Evolutionary conservation across 2,113 vertebrate species (phyloP).

Genomic region (Halichoeres trimaculatus): DNA sequence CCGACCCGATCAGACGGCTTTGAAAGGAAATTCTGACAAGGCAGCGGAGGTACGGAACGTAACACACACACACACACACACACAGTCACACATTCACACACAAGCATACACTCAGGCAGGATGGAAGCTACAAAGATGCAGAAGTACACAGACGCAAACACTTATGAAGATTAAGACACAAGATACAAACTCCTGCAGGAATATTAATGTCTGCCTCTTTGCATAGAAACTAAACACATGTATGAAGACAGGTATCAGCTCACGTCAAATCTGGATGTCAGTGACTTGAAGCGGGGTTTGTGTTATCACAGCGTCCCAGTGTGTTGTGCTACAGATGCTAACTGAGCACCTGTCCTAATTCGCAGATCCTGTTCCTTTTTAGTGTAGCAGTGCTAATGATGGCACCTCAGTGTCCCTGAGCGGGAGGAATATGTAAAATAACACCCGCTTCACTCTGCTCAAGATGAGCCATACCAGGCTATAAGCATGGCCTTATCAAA

Average conservation of each 20-base stretch:
- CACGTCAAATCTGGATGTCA: conserved; percentile 71
- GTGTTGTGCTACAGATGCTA: conserved; percentile 56
- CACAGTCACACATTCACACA: conserved; percentile 48
- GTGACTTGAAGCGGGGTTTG: conserved; percentile 64
- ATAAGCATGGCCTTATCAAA: conserved; percentile 86
- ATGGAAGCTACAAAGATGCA: conserved; percentile 29
- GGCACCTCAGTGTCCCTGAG: conserved; percentile 68
- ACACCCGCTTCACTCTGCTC: conserved; percentile 63
- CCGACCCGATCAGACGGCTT: conserved; percentile 92
- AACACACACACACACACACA: conserved; percentile 65
- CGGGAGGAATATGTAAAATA: conserved; percentile 79
- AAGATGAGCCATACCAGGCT: conserved; percentile 71
- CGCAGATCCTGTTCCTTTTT: conserved; percentile 78
- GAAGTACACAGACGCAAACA: conserved; percentile 54
- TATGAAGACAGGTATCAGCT: conserved; percentile 47
- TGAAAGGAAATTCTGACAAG: conserved; percentile 92
- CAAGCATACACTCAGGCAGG: conserved; percentile 20
- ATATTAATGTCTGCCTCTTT: conserved; percentile 60
- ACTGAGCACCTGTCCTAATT: conserved; percentile 76
- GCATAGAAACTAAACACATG: conserved; percentile 56
- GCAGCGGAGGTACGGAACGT: conserved; percentile 69
- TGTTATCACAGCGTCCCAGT: conserved; percentile 73
- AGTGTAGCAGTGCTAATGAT: conserved; percentile 77
- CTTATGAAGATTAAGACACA: conserved; percentile 36
- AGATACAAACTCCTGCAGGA: conserved; percentile 33